These are phyloP conservation scores for Protobothrops mucrosquamatus DNA, from an alignment of 2,113 vertebrate species.

Conservation along the genomic window DNA sequence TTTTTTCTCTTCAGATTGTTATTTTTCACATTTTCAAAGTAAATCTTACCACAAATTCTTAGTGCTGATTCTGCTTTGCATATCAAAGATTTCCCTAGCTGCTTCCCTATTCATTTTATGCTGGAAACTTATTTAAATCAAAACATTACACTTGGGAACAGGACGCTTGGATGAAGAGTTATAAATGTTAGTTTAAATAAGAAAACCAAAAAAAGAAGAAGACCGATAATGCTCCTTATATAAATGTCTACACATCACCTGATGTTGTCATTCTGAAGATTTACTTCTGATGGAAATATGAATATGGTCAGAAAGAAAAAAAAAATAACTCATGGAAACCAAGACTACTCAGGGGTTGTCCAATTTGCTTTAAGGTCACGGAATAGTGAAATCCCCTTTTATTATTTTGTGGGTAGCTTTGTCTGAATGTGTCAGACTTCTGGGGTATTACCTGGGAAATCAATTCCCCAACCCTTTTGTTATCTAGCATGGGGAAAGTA, in stretches of 20 bases:
- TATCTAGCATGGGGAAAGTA: background rate
- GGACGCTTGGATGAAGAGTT: conserved; percentile 10
- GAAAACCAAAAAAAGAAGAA: background rate
- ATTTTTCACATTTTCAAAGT: conserved; percentile 42
- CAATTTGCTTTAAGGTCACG: background rate
- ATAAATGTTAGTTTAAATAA: background rate
- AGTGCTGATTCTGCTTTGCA: conserved; percentile 32
- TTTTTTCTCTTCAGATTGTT: conserved; percentile 28
- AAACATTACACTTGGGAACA: conserved; percentile 14
- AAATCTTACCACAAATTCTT: conserved; percentile 27
- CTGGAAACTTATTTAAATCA: conserved; percentile 32
- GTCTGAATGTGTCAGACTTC: background rate
- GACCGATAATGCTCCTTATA: background rate
- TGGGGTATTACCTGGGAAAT: background rate
- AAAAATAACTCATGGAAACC: background rate
- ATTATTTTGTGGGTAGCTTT: background rate
- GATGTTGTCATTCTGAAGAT: background rate
- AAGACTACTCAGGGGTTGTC: background rate
- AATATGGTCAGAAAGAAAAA: background rate
- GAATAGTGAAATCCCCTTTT: background rate
- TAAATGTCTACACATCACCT: background rate
- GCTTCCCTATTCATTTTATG: conserved; percentile 34
- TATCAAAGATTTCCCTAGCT: conserved; percentile 16
- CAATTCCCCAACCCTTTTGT: background rate
- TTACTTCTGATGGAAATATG: conserved; percentile 3